Base-by-base conservation (phyloP, 2,113 vertebrate species). In the Myiozetetes cayanensis region DNA sequence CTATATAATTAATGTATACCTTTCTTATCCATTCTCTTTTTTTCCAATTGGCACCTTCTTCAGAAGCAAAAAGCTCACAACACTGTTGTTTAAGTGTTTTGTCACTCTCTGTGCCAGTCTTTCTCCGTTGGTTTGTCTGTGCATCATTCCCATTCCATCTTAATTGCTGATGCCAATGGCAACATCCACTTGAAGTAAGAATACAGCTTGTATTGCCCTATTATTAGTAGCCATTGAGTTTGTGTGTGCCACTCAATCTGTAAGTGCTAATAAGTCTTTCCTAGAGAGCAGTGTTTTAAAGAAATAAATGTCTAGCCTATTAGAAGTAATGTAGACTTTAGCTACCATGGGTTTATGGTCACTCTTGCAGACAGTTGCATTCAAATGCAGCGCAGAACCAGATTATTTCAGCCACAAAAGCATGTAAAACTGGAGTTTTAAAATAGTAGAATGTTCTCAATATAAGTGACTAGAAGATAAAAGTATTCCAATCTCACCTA, bases 221-320 rank as follows among this genome's bases (percentile, higher is more conserved):
- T 97, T 96, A 93, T 96, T 96, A 93, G 56, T 97, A 85, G 79
- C 66, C 86, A 80, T 78, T 84, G 82, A 91, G 85, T 95, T 96
- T 95, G 61, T 95, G 33, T 95, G 75, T 94, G 83, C 85, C 87
- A 86, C 79, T 96, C 95, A 96, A 46, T 95, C 95, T 96, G 63
- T 95, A 96, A 87, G 73, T 94, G 93, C 93, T 97, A 95, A 96
- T 96, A 97, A 92, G 92, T 95, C 93, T 98, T 97, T 95, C 96
- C 93, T 96, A 95, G 95, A 97, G 97, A 96, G 85, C 78, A 91
- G 58, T 56, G 19, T 97, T 98, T 94, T 93, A 96, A 95, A 97
- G 92, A 84, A 96, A 62, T 92, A 94, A 95, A 83, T 95, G 84
- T 95, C 83, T 94, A 77, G 76, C 83, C 82, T 94, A 41, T 94